Base-by-base conservation (phyloP, 1,140 invertebrate genomes). In the Lerema accius region DNA sequence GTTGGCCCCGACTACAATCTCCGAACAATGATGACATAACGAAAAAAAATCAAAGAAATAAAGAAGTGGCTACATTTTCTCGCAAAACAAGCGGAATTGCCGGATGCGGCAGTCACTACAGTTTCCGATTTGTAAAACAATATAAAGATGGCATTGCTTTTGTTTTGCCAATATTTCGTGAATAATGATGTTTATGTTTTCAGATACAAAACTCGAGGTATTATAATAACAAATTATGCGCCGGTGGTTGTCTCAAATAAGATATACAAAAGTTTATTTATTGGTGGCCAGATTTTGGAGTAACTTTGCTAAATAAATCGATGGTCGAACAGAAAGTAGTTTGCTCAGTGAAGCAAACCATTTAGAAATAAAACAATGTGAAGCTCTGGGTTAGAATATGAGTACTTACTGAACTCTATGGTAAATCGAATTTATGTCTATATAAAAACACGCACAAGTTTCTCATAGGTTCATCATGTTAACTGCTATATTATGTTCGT, bases 51-150 rank as follows among this genome's bases (percentile, higher is more conserved):
- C 63, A 73, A 76, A 77, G 70, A 76, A 71, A 50, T 71, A 67
- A 51, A 79, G 72, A 76, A 73, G 35, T 61, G 56, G 69, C 68
- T 73, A 72, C 67, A 78, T 69, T 77, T 75, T 80, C 69, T 76
- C 70, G 62, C 75, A 76, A 78, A 82, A 78, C 76, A 80, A 76
- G 73, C 75, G 75, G 74, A 80, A 80, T 74, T 67, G 71, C 77
- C 73, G 80, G 82, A 83, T 79, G 70, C 74, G 70, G 70, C 70
- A 77, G 74, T 71, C 79, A 78, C 76, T 76, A 76, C 75, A 67
- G 72, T 48, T 83, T 80, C 82, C 80, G 76, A 76, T 85, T 78
- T 78, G 76, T 77, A 80, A 83, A 82, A 78, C 78, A 82, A 79
- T 77, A 78, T 76, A 71, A 74, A 75, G 71, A 74, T 76, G 76